Base-by-base conservation (phyloP, 2,888 invertebrate species). In the Anthrax anthrax region DNA sequence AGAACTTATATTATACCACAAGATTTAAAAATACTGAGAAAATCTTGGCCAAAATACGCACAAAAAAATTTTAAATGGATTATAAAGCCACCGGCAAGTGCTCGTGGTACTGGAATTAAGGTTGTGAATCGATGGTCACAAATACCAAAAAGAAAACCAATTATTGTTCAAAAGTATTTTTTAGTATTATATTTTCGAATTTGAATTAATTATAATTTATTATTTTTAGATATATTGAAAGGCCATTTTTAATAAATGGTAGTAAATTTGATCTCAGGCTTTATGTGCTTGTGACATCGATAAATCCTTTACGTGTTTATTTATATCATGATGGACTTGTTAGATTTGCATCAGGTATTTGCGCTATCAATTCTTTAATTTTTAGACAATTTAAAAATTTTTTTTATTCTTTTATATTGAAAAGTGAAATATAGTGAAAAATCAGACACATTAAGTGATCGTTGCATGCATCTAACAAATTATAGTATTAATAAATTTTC, bases 181-280 rank as follows among this genome's bases (percentile, higher is more conserved):
- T 19, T 3, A 2, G 39, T 34, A 39, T n/a, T 38, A 16, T 38
- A 39, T 16, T 29, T 16, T 29, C 16, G 6, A 5, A 14, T 36
- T 36, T n/a, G 12, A 36, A 36, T 1, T 16, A 16, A 16, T 36
- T 16, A n/a, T 36, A 1, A 1, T 2, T 32, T 32, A 12, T 36
- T 36, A 12, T 17, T 50, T 48, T 1, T 39, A 67, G 71, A 53
- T 94, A 85, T 60, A 81, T 90, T 52, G 76, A 82, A 50, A 81
- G 83, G 58, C 92, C 92, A 1, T 81, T 81, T 60, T 75, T 90
- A 42, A 87, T 97, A 57, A 92, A 90, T 61, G 92, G 89, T 41
- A 90, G 87, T 67, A 98, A 98, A 71, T 98, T 98, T 71, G 98
- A 98, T 70, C 76, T 98, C 60, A 77, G 98, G 8, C 71, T 98